Evolutionary conservation across 2,888 invertebrate genomes (phyloP), one percentile per base, ranked within the genome.

Genomic region (Ecdyonurus torrentis): DNA sequence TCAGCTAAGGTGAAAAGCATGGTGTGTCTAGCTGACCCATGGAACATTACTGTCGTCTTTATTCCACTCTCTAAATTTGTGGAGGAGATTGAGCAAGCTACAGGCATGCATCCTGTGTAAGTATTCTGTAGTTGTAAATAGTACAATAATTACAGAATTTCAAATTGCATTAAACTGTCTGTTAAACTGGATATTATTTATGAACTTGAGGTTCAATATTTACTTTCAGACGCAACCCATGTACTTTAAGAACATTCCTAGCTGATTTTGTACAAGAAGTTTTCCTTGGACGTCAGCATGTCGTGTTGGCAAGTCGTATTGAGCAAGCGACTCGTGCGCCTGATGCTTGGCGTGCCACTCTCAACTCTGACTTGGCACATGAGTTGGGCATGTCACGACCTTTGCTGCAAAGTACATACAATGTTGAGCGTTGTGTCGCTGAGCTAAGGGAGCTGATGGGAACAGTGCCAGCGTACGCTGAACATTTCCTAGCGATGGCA

Each of bases 211-310:
- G 10, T 50, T 5, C 7, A 10, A 37, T 5, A 50, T 61, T 37
- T 20, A 20, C 59, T 59, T 19, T 25, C 64, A 52, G 58, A 69
- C 15, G 70, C 20, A 80, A 79, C 69, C 80, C 86, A 58, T 90
- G 90, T 71, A 86, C 87, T 1, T 78, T 95, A 63, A 87, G 91
- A 70, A 84, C 84, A 66, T 95, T 93, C 75, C 78, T 96, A 63
- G 84, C 86, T 59, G 88, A 91, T 73, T 91, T 93, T 75, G 87
- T 95, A 23, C 87, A 88, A 68, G 87, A 90, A 69, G 87, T 87
- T 5, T 96, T 92, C 76, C 81, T 91, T 66, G 88, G 87, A 66
- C 83, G 89, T 65, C 84, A 88, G 63, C 86, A 85, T 70, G 77
- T 79, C 58, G 79, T 82, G 68, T 79, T 85, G 20, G 78, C 81